A percentile compares a stretch with the other conserved stretches of the same genome.
These are phyloP conservation scores for Pangasianodon gigas DNA, from an alignment of 2,113 vertebrate genomes.

Conservation along the genomic window DNA sequence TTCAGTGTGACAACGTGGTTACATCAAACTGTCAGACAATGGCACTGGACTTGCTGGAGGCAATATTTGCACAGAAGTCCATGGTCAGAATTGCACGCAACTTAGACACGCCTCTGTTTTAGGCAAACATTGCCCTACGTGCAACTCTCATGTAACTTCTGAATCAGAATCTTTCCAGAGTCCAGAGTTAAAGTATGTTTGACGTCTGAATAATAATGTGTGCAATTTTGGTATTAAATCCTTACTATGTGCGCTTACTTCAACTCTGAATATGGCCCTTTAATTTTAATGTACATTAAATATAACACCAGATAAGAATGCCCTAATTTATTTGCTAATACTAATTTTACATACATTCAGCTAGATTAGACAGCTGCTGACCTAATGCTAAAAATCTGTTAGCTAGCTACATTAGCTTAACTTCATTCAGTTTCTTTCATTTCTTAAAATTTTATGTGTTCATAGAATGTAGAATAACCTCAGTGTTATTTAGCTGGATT, in stretches of 20 bases:
- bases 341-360: background rate
- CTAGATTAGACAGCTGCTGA: background rate
- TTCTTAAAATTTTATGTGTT: background rate
- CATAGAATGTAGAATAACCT: background rate
- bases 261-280: constrained; percentile 8
- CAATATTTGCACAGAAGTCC: too few species aligned
- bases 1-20: background rate
- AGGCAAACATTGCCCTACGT: too few species aligned
- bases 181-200: background rate
- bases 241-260: background rate
- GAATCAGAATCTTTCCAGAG: too few species aligned
- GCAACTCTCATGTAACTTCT: too few species aligned
- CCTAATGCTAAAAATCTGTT: background rate
- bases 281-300: background rate
- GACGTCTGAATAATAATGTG: background rate
- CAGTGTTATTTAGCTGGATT: background rate
- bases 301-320: background rate
- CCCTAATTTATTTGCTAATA: background rate
- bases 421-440: background rate
- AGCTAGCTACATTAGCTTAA: background rate
- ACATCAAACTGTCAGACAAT: background rate
- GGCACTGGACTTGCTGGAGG: background rate
- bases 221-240: background rate
- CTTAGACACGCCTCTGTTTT: too few species aligned
- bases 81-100: background rate